Percentiles rank a stretch among this genome's conserved stretches.
phyloP scores from a whole-genome alignment of 2,113 vertebrate species.

The Australoheros scitulus region DNA sequence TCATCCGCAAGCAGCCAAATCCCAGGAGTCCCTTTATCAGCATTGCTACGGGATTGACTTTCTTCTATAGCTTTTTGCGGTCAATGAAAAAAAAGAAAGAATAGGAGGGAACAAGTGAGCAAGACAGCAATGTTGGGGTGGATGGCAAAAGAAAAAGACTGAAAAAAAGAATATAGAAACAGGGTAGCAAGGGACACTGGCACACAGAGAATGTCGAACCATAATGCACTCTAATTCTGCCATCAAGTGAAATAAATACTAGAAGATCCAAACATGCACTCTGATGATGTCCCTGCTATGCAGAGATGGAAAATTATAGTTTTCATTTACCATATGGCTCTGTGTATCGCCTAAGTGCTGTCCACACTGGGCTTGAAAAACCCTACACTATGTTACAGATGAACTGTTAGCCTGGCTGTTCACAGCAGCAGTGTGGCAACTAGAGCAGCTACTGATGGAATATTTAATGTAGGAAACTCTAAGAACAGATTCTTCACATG shows the following conservation, averaged over 20 bases:
- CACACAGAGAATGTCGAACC: not conserved
- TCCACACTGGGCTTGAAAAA: slow-evolving; percentile 23
- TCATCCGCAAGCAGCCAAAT: slow-evolving; percentile 14
- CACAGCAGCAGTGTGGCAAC: slow-evolving; percentile 25
- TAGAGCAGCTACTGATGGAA: slow-evolving; percentile 62
- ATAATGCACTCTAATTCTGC: not conserved
- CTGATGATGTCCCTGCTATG: not conserved
- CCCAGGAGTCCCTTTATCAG: slow-evolving; percentile 22
- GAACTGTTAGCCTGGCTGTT: slow-evolving; percentile 29
- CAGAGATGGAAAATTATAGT: not conserved
- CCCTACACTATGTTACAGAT: slow-evolving; percentile 18
- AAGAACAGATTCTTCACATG: slow-evolving; percentile 50
- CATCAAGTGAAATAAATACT: not conserved
- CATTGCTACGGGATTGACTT: not conserved
- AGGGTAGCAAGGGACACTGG: not conserved
- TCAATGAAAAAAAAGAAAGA: not conserved
- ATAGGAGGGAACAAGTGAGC: not conserved
- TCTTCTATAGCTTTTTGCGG: not conserved
- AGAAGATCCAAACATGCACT: not conserved
- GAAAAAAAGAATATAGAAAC: not conserved
- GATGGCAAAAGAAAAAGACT: not conserved
- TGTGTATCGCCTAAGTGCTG: slow-evolving; percentile 25
- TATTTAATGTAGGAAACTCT: slow-evolving; percentile 52
- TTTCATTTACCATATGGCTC: slow-evolving; percentile 31
- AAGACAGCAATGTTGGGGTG: not conserved